Evolutionary conservation across 2,888 invertebrate genomes (phyloP).

Genomic region (Trachelus stipa): DNA sequence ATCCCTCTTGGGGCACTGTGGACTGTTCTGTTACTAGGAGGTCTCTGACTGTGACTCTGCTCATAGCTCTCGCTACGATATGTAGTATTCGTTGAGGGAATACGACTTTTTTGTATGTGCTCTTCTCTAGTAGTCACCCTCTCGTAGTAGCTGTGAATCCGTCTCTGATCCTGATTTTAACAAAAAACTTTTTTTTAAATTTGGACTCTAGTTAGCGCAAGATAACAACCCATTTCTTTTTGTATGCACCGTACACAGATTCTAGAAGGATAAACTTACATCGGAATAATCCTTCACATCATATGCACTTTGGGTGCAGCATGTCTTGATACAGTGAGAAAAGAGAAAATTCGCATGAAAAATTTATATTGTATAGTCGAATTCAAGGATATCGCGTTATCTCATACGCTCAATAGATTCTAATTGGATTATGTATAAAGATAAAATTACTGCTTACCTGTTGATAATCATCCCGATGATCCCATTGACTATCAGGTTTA

Average conservation of each 20-base stretch:
- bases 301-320: conserved; percentile 18
- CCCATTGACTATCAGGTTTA: conserved; percentile 54
- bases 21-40: conserved; percentile 33
- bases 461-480: conserved; percentile 52
- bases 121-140: conserved; percentile 50
- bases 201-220: neutral
- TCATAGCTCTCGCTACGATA: conserved; percentile 49
- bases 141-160: conserved; percentile 51
- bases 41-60: conserved; percentile 40
- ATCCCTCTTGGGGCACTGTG: conserved; percentile 30
- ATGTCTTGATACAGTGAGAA: conserved; percentile 18
- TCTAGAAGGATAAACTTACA: conserved; percentile 10
- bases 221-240: neutral
- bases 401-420: neutral
- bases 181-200: neutral
- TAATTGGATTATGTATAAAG: neutral
- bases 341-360: neutral
- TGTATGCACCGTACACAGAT: neutral
- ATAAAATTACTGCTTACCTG: conserved; percentile 42
- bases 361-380: neutral
- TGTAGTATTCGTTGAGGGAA: conserved; percentile 34
- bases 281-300: conserved; percentile 20
- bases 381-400: neutral
- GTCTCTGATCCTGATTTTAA: conserved; percentile 45
- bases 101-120: conserved; percentile 39